These are phyloP conservation scores for Tokudaia muenninki DNA, from an alignment of 2,797 vertebrate genomes.

Conservation along the genomic window DNA sequence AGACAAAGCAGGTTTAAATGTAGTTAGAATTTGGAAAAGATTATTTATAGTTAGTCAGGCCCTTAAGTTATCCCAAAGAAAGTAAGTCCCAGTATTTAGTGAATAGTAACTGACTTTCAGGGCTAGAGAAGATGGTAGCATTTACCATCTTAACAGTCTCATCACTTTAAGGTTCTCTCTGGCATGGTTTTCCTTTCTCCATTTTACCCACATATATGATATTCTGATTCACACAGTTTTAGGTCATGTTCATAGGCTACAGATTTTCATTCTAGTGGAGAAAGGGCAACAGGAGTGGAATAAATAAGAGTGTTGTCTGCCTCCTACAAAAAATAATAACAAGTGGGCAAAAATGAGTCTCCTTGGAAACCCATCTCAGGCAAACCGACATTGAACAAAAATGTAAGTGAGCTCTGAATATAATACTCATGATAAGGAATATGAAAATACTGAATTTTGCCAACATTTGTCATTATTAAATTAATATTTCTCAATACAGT, in stretches of 20 bases:
- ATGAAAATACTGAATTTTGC: background rate
- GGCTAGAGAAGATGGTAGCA: background rate
- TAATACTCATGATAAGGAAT: background rate
- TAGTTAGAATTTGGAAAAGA: background rate
- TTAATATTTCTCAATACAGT: background rate
- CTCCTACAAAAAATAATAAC: background rate
- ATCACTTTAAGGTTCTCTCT: background rate
- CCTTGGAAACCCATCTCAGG: background rate
- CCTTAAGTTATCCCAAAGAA: background rate
- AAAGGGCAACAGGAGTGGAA: background rate
- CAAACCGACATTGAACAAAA: slow-evolving; percentile 11
- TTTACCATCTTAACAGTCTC: background rate
- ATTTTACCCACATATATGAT: background rate
- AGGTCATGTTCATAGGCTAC: background rate
- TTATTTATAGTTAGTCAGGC: slow-evolving; percentile 13
- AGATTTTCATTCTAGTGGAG: background rate
- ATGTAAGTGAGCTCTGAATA: background rate
- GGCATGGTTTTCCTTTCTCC: background rate
- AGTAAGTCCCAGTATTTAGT: background rate
- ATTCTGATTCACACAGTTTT: background rate
- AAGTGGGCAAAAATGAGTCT: background rate
- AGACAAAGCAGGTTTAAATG: background rate
- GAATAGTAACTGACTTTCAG: background rate
- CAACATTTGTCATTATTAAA: background rate
- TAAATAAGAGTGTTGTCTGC: background rate